phyloP scores from a whole-genome alignment of 2,888 invertebrate species.

The Steromphala cineraria region DNA sequence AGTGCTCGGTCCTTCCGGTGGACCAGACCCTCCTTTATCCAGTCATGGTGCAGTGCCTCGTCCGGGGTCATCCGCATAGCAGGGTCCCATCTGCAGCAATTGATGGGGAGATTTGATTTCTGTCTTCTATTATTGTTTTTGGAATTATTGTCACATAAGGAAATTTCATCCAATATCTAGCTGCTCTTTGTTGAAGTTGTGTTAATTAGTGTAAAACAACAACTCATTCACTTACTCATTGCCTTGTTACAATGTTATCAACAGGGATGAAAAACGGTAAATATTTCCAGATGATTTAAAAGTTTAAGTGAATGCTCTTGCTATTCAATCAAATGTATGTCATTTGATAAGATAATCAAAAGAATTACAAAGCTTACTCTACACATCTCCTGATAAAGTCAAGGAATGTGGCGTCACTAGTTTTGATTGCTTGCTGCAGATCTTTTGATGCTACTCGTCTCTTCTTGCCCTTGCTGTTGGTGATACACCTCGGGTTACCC shows the following conservation, averaged over 20 bases:
- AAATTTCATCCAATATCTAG: too few relatives aligned
- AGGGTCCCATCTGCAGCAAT: slow-evolving; percentile 88
- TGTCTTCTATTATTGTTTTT: too few relatives aligned
- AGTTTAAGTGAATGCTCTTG: too few relatives aligned
- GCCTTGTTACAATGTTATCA: too few relatives aligned
- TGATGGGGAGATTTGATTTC: neutral
- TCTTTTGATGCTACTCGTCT: slow-evolving; percentile 90
- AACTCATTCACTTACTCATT: too few relatives aligned
- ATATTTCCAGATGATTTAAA: too few relatives aligned
- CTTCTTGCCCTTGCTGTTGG: slow-evolving; percentile 95
- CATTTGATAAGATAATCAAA: neutral
- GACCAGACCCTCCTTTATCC: slow-evolving; percentile 78
- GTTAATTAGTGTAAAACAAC: too few relatives aligned
- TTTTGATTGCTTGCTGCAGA: slow-evolving; percentile 87
- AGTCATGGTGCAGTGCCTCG: slow-evolving; percentile 92
- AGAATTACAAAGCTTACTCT: slow-evolving; percentile 82
- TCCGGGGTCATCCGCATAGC: slow-evolving; percentile 92
- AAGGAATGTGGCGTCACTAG: slow-evolving; percentile 90
- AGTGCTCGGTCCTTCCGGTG: slow-evolving; percentile 49
- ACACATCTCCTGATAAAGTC: slow-evolving; percentile 93
- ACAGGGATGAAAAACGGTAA: too few relatives aligned
- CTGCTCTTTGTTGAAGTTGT: too few relatives aligned
- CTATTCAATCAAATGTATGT: too few relatives aligned
- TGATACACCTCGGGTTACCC: slow-evolving; percentile 91
- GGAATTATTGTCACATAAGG: too few relatives aligned